Evolutionary conservation across 2,797 vertebrate species (phyloP).

Genomic region (Syncerus caffer): DNA sequence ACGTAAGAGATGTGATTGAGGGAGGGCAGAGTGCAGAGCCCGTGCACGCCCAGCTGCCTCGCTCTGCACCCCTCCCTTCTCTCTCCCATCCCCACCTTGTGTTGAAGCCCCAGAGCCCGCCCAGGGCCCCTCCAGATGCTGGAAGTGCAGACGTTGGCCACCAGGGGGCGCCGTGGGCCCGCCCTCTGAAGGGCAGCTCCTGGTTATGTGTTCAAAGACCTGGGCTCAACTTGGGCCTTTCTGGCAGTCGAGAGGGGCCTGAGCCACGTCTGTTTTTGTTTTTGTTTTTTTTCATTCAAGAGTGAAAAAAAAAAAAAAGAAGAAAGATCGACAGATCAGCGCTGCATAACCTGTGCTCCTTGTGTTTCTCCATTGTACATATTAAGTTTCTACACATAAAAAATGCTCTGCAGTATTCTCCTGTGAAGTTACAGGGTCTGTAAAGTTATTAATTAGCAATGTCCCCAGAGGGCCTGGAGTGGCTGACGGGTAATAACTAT

Average conservation of each 20-base stretch:
- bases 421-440: neutral
- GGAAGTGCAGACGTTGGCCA: neutral
- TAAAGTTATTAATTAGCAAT: rapidly evolving
- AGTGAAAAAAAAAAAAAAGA: neutral
- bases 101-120: neutral
- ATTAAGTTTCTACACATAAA: too few relatives aligned
- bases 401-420: rapidly evolving
- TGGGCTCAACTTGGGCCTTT: rapidly evolving
- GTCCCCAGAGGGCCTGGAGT: neutral
- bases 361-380: neutral
- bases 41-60: neutral
- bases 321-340: rapidly evolving
- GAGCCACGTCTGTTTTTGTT: neutral
- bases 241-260: neutral
- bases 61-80: rapidly evolving
- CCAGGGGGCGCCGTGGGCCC: conserved; percentile 30
- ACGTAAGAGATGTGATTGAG: neutral
- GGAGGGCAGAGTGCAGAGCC: neutral
- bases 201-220: neutral
- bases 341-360: neutral
- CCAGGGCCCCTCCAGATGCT: too few relatives aligned
- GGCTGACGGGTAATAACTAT: rapidly evolving
- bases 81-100: neutral
- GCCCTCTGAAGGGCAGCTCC: neutral
- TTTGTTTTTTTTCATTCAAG: neutral